A percentile compares a stretch with the other conserved stretches of the same genome.
Conservation (phyloP, 2,113 vertebrate genomes). For the Rhipidura dahli region DNA sequence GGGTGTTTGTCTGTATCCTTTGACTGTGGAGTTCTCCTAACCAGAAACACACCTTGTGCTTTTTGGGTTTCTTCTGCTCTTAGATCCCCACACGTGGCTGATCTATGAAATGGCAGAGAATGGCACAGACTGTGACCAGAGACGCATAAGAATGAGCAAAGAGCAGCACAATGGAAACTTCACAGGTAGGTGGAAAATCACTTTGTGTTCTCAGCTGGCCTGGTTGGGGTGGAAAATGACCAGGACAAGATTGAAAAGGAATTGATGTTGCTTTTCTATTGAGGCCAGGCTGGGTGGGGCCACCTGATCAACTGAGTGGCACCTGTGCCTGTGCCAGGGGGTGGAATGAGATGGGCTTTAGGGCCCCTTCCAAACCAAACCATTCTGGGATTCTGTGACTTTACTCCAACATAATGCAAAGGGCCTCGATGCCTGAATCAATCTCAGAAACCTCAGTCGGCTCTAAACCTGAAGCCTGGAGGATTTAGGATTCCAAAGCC, state of each 20-base stretch:
- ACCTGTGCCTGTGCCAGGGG: neutral
- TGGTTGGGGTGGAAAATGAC: neutral
- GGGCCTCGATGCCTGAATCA: neutral
- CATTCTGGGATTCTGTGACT: neutral
- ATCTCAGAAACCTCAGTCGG: neutral
- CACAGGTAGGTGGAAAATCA: slow-evolving; percentile 76
- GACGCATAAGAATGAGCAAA: slow-evolving; percentile 81
- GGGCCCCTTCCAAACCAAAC: neutral
- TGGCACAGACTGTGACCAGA: slow-evolving; percentile 90
- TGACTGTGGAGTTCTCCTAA: neutral
- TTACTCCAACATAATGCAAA: neutral
- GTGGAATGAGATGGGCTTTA: neutral
- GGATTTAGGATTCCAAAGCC: neutral
- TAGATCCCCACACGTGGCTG: slow-evolving; percentile 64
- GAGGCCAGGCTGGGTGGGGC: neutral
- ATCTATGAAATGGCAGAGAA: slow-evolving; percentile 93
- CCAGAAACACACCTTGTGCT: neutral
- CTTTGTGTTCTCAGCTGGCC: neutral
- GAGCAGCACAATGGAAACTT: slow-evolving; percentile 90
- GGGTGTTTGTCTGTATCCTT: neutral
- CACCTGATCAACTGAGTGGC: neutral
- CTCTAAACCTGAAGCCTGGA: neutral
- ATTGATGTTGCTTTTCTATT: neutral
- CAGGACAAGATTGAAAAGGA: neutral
- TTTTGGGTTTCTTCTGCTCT: neutral